Evolutionary conservation across 2,888 invertebrate species (phyloP).

Genomic region (Tetragonula carbonaria): DNA sequence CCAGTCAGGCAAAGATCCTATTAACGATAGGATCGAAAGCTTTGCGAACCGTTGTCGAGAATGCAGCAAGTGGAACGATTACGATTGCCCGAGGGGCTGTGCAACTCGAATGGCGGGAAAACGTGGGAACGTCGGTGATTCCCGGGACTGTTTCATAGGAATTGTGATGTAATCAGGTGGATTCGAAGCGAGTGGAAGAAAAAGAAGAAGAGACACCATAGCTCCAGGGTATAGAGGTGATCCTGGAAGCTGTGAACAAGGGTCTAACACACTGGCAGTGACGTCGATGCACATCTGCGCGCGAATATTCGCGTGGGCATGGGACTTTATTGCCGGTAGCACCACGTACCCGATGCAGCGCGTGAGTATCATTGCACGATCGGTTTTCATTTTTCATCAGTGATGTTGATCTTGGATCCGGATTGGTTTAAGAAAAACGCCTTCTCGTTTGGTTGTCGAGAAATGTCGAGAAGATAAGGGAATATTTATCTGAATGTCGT

Average conservation of each 20-base stretch:
- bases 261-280: constrained; percentile 59
- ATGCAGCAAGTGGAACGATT: neutral
- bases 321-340: constrained; percentile 78
- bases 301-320: constrained; percentile 79
- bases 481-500: no score
- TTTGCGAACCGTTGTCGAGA: neutral
- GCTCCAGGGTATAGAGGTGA: neutral
- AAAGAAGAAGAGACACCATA: neutral
- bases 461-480: no score
- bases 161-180: neutral
- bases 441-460: no score
- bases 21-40: neutral
- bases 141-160: no score
- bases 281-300: constrained; percentile 80
- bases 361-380: constrained; percentile 69
- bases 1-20: neutral
- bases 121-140: neutral
- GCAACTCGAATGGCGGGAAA: constrained; percentile 11
- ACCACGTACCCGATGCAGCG: constrained; percentile 76
- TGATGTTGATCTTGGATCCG: no score
- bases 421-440: no score
- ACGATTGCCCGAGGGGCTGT: neutral
- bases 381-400: neutral
- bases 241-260: neutral
- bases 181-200: neutral